A percentile compares a stretch with the other conserved stretches of the same genome.
Evolutionary conservation across 2,888 invertebrate species (phyloP).

Genomic region (Sacculina carcini): DNA sequence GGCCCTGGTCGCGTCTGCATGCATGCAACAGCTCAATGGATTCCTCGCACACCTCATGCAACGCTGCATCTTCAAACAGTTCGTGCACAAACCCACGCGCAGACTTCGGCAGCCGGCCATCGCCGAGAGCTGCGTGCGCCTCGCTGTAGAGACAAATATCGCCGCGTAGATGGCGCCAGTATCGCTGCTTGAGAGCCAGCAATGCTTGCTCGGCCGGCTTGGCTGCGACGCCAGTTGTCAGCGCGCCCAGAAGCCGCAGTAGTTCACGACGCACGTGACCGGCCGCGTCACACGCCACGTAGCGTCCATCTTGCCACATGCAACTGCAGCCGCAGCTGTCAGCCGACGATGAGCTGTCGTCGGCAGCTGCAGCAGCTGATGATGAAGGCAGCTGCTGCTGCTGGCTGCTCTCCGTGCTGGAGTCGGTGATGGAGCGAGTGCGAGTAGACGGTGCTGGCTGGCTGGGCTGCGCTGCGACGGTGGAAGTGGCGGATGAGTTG

Average conservation of each 20-base stretch:
- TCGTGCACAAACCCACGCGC: constrained; percentile 75
- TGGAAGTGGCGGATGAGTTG: background rate
- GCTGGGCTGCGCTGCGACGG: background rate
- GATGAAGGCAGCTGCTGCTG: background rate
- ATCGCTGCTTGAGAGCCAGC: constrained; percentile 23
- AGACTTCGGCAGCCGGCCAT: constrained; percentile 50
- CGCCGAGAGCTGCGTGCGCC: constrained; percentile 47
- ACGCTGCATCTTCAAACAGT: constrained; percentile 59
- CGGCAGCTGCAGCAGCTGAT: no score
- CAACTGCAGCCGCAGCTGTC: no score
- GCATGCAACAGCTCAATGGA: no score
- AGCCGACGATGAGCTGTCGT: no score
- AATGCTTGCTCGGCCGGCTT: constrained; percentile 57
- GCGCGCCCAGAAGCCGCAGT: constrained; percentile 39
- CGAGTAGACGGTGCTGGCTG: background rate
- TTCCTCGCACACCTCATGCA: constrained; percentile 29
- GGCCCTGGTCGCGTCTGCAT: no score
- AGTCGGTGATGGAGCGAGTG: background rate
- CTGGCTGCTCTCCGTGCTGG: background rate
- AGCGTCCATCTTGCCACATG: no score
- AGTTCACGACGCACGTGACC: constrained; percentile 33
- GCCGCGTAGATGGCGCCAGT: background rate
- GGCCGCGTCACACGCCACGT: background rate
- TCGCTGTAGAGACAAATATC: constrained; percentile 82
- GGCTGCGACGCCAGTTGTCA: constrained; percentile 50